These are phyloP conservation scores for Melanocharis versteri DNA, from an alignment of 2,113 vertebrate genomes.

Conservation along the genomic window DNA sequence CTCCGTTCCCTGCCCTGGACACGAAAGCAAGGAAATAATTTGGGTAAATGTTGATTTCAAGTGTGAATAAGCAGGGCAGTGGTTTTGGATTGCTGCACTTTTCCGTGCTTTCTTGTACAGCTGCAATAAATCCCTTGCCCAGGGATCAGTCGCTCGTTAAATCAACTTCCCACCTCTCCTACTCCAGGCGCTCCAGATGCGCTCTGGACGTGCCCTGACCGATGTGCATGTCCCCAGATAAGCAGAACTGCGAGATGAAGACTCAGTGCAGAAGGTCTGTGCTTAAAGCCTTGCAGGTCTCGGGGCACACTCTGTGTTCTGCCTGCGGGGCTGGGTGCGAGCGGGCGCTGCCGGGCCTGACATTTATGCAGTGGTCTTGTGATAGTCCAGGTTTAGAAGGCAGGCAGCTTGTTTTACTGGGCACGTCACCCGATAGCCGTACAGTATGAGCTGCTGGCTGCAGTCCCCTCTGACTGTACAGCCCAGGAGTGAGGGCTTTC, in stretches of 20 bases:
- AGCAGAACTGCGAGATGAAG: not conserved
- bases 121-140: not conserved
- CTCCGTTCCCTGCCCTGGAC: not conserved
- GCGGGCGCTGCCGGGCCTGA: not conserved
- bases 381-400: constrained; percentile 17
- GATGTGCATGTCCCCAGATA: accelerated
- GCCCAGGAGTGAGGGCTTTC: accelerated
- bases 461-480: not conserved
- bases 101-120: not conserved
- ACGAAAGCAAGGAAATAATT: not conserved
- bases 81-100: not conserved
- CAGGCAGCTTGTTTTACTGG: not conserved
- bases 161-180: not conserved
- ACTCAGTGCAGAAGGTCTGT: accelerated
- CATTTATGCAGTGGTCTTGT: not conserved
- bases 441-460: not conserved
- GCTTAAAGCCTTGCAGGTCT: not conserved
- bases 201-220: not conserved
- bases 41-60: not conserved
- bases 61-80: not conserved
- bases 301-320: accelerated
- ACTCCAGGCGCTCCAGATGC: accelerated
- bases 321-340: not conserved
- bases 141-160: not conserved
- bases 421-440: not conserved